Percentiles rank a stretch among this genome's conserved stretches.
Conservation (phyloP, 2,113 vertebrate species). For the Podarcis raffonei region DNA sequence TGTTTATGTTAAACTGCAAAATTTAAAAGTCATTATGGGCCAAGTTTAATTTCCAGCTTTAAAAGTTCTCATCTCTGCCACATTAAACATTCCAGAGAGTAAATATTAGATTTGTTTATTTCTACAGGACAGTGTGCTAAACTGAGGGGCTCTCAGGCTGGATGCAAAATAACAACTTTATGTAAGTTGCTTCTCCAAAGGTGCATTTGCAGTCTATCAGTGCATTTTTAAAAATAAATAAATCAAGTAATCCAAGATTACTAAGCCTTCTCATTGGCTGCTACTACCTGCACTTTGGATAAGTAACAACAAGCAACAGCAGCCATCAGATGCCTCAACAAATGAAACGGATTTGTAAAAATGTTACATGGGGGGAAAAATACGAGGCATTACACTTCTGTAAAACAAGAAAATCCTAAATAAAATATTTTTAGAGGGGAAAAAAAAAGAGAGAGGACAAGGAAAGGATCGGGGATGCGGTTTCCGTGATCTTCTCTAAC, state of each 20-base stretch:
- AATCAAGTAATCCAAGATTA: background rate
- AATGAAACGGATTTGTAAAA: no score
- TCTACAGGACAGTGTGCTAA: background rate
- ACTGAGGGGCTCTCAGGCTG: background rate
- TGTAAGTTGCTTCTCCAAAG: background rate
- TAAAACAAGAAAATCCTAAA: no score
- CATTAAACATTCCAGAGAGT: background rate
- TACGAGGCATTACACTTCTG: no score
- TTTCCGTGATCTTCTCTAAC: background rate
- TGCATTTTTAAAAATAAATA: background rate
- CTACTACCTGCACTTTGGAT: background rate
- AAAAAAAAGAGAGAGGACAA: background rate
- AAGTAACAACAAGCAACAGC: background rate
- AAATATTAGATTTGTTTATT: conserved; percentile 1
- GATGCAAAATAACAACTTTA: background rate
- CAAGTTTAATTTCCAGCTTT: background rate
- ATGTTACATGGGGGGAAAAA: no score
- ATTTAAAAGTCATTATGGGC: background rate
- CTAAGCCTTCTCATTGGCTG: background rate
- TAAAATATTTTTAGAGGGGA: no score
- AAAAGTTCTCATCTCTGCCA: background rate
- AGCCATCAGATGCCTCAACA: no score
- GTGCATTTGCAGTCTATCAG: no score
- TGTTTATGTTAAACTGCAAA: background rate
- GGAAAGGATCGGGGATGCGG: background rate